Evolutionary conservation across 2,888 invertebrate genomes (phyloP), one percentile per base, ranked within the genome.

Genomic region (Pseudococcus jackbeardsleyi): DNA sequence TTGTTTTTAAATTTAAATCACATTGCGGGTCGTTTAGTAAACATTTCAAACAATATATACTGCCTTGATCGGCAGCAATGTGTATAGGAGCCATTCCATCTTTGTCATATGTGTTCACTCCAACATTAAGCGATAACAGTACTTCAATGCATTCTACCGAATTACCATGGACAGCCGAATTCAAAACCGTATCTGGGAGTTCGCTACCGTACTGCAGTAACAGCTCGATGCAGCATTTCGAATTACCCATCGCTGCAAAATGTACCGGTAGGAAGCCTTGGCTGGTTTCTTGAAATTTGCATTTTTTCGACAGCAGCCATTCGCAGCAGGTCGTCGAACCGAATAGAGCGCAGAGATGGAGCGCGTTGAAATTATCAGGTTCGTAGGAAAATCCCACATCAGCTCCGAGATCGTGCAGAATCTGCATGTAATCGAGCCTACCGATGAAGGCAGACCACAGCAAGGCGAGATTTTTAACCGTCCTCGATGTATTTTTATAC

Each of bases 211-310:
- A 59, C 9, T 88, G 88, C 89, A 97, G 93, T 89, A 98, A 93
- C 91, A 96, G 93, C 91, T 94, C 94, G 11, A 77, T 77, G 22
- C 77, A 77, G 42, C 79, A 50, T 11, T 22, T 94, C 89, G 96
- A 95, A 91, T 97, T 96, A 17, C 97, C 96, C 92, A 97, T 96
- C 59, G 97, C 97, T 17, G 97, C 96, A 91, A 96, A 96, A 91
- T 98, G 97, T 89, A 97, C 93, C 0, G 97, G 96, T 82, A 95
- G 95, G 3, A 77, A 19, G 90, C 94, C 94, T 91, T 95, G 94
- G 89, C 94, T 94, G 91, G 94, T 93, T 86, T 94, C 93, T 92
- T 95, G 95, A 11, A 95, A 93, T 90, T 95, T 94, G 90, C 94
- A 93, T 1, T 95, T 95, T 90, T 94, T 93, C 42, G 93, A 92